Conservation (phyloP, 1,140 invertebrate genomes). For the Euura saliciscinereae region DNA sequence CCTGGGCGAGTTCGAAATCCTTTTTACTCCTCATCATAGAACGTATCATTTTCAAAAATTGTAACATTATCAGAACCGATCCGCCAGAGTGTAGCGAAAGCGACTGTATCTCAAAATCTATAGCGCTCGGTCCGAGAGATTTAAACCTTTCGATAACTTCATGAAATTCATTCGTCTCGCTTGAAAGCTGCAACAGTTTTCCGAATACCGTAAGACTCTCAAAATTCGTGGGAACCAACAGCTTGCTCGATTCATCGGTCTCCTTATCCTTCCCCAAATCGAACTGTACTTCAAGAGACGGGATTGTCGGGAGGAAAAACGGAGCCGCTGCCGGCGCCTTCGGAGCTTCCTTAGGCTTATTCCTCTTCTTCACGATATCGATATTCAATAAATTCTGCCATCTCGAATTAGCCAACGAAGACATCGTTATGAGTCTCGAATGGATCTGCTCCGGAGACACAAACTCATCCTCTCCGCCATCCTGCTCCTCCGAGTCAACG, state of each 20-base stretch:
- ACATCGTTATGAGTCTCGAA: constrained; percentile 84
- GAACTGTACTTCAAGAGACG: constrained; percentile 84
- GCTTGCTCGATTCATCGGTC: constrained; percentile 54
- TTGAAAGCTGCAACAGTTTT: constrained; percentile 62
- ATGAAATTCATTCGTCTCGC: constrained; percentile 58
- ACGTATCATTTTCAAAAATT: constrained; percentile 82
- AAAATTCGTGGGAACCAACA: constrained; percentile 63
- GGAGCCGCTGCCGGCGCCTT: constrained; percentile 86
- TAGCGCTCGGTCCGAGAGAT: constrained; percentile 78
- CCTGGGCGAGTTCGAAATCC: constrained; percentile 91
- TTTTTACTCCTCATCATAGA: constrained; percentile 75
- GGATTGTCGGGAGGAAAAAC: constrained; percentile 93
- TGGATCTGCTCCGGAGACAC: constrained; percentile 83
- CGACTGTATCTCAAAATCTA: constrained; percentile 89
- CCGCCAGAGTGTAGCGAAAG: constrained; percentile 76
- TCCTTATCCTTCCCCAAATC: constrained; percentile 65
- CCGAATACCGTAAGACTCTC: constrained; percentile 72
- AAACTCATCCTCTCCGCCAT: constrained; percentile 68
- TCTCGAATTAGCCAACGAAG: constrained; percentile 81
- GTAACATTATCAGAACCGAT: constrained; percentile 70
- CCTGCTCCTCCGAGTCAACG: constrained; percentile 50
- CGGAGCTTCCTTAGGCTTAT: constrained; percentile 87
- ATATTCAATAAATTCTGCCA: constrained; percentile 94
- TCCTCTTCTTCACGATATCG: constrained; percentile 87
- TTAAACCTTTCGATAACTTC: constrained; percentile 78